Evolutionary conservation across 2,797 vertebrate genomes (phyloP).

Genomic region (Schizopygopsis pylzovi): DNA sequence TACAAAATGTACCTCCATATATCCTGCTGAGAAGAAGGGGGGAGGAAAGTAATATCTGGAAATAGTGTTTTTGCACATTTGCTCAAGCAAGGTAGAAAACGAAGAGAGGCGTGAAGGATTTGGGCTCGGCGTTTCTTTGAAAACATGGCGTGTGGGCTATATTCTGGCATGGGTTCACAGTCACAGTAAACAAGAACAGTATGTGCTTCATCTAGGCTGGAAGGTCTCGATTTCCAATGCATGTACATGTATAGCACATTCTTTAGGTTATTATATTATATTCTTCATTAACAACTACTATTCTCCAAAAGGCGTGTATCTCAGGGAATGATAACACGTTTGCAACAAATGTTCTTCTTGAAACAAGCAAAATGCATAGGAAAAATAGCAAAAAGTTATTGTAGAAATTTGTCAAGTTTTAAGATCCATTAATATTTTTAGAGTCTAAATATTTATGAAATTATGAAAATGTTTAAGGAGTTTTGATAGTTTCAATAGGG

Average conservation of each 20-base stretch:
- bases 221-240: neutral
- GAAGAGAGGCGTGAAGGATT: conserved; percentile 15
- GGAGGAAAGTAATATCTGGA: conserved; percentile 18
- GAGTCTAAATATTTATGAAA: neutral
- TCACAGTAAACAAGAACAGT: conserved; percentile 27
- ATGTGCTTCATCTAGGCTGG: conserved; percentile 14
- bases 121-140: conserved; percentile 9
- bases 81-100: conserved; percentile 14
- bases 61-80: conserved; percentile 31
- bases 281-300: neutral
- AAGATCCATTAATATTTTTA: neutral
- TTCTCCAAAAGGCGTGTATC: neutral
- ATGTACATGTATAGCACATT: neutral
- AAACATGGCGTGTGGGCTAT: conserved; percentile 29
- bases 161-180: conserved; percentile 12
- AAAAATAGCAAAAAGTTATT: neutral
- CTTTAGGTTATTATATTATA: neutral
- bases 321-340: neutral
- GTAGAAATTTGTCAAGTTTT: neutral
- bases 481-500: neutral
- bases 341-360: conserved; percentile 1
- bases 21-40: conserved; percentile 32
- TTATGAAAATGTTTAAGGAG: neutral
- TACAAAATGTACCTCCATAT: conserved; percentile 37
- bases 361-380: neutral